Evolutionary conservation across 2,797 vertebrate species (phyloP), one percentile per base, ranked within the genome.

Genomic region (Dallia pectoralis): DNA sequence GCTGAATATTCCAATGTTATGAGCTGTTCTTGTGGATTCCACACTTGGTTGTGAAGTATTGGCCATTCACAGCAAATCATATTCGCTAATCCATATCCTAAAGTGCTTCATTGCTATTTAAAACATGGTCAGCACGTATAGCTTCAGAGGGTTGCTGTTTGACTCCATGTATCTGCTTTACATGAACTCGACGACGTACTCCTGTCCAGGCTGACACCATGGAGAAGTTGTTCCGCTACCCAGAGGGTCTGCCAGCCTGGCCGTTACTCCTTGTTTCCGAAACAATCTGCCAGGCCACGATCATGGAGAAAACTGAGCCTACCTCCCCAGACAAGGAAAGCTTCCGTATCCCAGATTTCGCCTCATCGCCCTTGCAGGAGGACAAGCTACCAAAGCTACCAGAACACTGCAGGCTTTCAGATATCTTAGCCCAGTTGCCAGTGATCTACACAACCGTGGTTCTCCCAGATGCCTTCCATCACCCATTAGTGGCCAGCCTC

Each of bases 251-350:
- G 67, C 84, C 93, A 1, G 89, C 91, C 72, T 95, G 92, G 84
- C 94, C 95, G 0, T 91, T 96, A 71, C 94, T 95, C 77, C 84
- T 95, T 75, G 93, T 96, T 27, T 81, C 92, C 18, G 96, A 96
- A 89, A 86, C 90, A 30, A 88, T 96, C 84, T 96, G 96, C 74
- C 92, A 95, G 81, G 93, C 95, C 16, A 87, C 96, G 84, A 92
- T 92, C 32, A 74, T 95, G 49, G 90, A 94, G 63, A 89, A 93
- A 79, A 30, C 71, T 0, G 53, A 75, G 76, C 83, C 79, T 64
- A 81, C 85, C 1, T 61, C 76, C 0, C 75, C 73, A 65, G 81
- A 67, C 65, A 82, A 27, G 79, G 25, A 66, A 14, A 67, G 22
- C 29, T 49, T 70, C 48, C 56, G 4, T 81, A 87, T 76, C 85